These are phyloP conservation scores for Aphrophora alni DNA, from an alignment of 2,888 invertebrate species.

Conservation along the genomic window DNA sequence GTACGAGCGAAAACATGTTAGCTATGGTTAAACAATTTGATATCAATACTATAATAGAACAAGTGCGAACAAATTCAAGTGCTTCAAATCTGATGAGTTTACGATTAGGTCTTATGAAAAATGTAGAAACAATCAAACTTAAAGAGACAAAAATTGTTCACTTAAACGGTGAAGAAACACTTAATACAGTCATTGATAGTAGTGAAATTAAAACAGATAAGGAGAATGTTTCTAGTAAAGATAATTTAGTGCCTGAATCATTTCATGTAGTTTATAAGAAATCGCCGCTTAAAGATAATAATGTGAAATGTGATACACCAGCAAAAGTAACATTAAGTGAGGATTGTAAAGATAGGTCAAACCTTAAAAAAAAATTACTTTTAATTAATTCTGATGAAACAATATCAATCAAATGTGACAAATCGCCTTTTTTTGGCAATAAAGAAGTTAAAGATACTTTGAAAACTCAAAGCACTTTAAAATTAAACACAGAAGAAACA, in stretches of 20 bases:
- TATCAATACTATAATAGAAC: background rate
- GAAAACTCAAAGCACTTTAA: background rate
- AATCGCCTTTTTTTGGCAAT: background rate
- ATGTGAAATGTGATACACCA: background rate
- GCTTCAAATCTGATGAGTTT: background rate
- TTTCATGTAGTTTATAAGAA: background rate
- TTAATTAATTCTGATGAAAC: background rate
- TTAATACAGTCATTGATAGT: background rate
- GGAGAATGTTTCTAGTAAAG: background rate
- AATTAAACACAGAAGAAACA: background rate
- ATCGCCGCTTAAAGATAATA: background rate
- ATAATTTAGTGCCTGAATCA: background rate
- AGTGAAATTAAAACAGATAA: background rate
- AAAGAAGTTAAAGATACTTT: background rate
- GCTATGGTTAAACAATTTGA: conserved; percentile 59
- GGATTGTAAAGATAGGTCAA: no score
- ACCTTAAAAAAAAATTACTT: background rate
- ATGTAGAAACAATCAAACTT: background rate
- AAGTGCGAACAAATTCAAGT: background rate
- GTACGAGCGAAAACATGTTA: conserved; percentile 77
- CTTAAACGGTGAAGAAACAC: no score
- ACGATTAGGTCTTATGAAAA: background rate
- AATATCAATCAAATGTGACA: background rate
- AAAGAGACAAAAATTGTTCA: background rate
- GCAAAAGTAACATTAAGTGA: no score